These are phyloP conservation scores for Hyles euphorbiae DNA, from an alignment of 1,140 invertebrate genomes.

Conservation along the genomic window DNA sequence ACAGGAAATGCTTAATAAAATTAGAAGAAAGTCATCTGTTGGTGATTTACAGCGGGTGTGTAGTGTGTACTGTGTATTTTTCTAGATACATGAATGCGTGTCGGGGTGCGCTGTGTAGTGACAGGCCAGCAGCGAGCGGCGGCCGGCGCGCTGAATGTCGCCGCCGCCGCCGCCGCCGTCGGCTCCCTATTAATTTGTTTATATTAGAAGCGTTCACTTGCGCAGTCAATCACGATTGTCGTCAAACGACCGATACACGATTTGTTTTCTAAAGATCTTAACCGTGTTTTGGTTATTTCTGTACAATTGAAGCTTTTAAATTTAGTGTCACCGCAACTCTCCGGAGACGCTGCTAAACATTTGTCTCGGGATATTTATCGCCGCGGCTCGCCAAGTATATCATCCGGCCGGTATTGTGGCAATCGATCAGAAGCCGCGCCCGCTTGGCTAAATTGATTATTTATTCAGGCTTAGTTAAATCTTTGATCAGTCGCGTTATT, in stretches of 20 bases:
- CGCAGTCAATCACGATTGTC: slow-evolving; percentile 72
- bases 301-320: slow-evolving; percentile 74
- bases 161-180: slow-evolving; percentile 36
- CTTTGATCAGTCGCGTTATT: slow-evolving; percentile 61
- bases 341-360: slow-evolving; percentile 68
- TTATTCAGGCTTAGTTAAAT: slow-evolving; percentile 69
- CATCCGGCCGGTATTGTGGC: slow-evolving; percentile 66
- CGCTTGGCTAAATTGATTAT: slow-evolving; percentile 64
- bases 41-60: slow-evolving; percentile 53
- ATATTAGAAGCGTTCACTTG: slow-evolving; percentile 71
- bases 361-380: slow-evolving; percentile 73
- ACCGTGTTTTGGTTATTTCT: slow-evolving; percentile 72
- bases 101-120: neutral
- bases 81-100: slow-evolving; percentile 36
- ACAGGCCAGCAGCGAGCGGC: slow-evolving; percentile 26
- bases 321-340: slow-evolving; percentile 71
- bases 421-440: slow-evolving; percentile 67
- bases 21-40: slow-evolving; percentile 27
- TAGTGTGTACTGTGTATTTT: slow-evolving; percentile 48
- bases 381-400: slow-evolving; percentile 62
- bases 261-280: slow-evolving; percentile 73
- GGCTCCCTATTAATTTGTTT: slow-evolving; percentile 73
- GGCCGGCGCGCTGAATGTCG: slow-evolving; percentile 37
- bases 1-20: slow-evolving; percentile 56
- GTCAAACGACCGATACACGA: slow-evolving; percentile 66